Conservation (phyloP, 2,888 invertebrate genomes). For the Terebella lapidaria region DNA sequence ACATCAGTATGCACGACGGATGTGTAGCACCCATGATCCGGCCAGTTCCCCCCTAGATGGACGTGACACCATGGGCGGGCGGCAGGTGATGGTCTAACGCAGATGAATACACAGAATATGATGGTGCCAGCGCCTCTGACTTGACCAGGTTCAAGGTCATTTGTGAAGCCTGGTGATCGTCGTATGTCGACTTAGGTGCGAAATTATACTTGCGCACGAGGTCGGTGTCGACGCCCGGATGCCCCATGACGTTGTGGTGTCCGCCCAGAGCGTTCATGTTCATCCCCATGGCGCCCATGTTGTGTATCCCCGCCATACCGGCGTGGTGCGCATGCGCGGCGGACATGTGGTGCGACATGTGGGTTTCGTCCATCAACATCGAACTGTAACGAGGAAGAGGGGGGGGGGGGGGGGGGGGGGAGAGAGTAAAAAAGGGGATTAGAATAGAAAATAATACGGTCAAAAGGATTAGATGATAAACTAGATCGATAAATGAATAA, state of each 20-base stretch:
- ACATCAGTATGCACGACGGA: too few species aligned
- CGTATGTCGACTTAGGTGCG: background rate
- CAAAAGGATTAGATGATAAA: too few species aligned
- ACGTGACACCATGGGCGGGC: background rate
- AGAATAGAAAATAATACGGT: too few species aligned
- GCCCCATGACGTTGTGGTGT: background rate
- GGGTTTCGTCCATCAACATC: background rate
- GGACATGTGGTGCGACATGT: background rate
- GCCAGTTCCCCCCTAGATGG: too few species aligned
- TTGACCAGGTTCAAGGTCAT: slow-evolving; percentile 2
- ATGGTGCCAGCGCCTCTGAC: background rate
- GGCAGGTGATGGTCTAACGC: background rate
- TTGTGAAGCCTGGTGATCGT: background rate
- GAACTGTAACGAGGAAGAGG: background rate
- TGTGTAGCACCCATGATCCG: too few species aligned
- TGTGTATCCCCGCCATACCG: background rate
- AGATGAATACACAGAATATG: too few species aligned
- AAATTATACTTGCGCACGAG: background rate
- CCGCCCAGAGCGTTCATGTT: background rate
- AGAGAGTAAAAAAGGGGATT: too few species aligned
- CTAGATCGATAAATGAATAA: too few species aligned
- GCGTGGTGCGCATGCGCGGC: slow-evolving; percentile 1
- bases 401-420: too few species aligned
- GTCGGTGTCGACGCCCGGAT: background rate
- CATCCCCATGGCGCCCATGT: slow-evolving; percentile 1